Base-by-base conservation (phyloP, 2,797 vertebrate species). In the Diglossa cyanea region DNA sequence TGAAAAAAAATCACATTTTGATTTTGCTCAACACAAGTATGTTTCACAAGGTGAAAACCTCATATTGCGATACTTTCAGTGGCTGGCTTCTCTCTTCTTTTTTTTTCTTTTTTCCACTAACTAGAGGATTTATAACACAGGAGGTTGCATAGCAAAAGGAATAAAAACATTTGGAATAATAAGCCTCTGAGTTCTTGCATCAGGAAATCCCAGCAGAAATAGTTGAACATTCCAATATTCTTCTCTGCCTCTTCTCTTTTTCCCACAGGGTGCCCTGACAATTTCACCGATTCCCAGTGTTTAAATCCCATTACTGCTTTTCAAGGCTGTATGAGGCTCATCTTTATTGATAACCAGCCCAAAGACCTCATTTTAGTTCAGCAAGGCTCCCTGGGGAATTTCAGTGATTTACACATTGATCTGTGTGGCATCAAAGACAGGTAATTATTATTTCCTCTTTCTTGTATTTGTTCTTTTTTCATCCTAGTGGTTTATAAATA, bases 371-470 rank as follows among this genome's bases (percentile, higher is more conserved):
- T 98, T 96, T 98, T 98, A 50, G 98, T 99, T 82, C 99, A 99
- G 97, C 98, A 99, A 98, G 98, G 99, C 51, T 94, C 98, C 94
- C 98, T 99, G 98, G 99, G 99, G 98, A 99, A 98, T 97, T 99
- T 98, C 97, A 98, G 98, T 89, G 98, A 99, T 97, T 98, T 99
- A 78, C 98, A 98, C 96, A 99, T 99, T 94, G 99, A 99, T 98
- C 98, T 98, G 68, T 99, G 99, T 98, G 98, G 97, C 93, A 99
- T 99, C 97, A 98, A 98, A 98, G 99, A 99, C 99, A 99, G 99
- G 99, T 99, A 98, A 98, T 97, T 98, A 97, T 97, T 97, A 93
- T 96, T 90, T 96, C 75, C 82, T 94, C 75, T 95, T 91, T 95
- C 78, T 96, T 91, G 51, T 93, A 78, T 95, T 96, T 96, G 66